Evolutionary conservation across 2,888 invertebrate genomes (phyloP).

Genomic region (Pemphredon lugubris): DNA sequence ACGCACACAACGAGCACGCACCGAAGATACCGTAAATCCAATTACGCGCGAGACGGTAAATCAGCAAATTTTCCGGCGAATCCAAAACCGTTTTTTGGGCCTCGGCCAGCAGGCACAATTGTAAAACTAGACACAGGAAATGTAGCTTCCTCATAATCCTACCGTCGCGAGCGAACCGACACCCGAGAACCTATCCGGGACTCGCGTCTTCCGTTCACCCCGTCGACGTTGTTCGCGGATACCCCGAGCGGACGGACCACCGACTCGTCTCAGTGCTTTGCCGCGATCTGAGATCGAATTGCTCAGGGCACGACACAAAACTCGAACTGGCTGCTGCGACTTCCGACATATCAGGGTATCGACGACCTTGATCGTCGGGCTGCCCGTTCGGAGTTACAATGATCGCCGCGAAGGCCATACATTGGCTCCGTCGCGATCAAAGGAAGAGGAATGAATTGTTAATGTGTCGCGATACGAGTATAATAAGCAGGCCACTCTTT

Average conservation of each 20-base stretch:
- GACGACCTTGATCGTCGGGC: constrained; percentile 40
- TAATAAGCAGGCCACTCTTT: no score
- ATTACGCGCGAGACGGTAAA: constrained; percentile 54
- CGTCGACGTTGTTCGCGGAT: neutral
- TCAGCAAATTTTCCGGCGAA: constrained; percentile 47
- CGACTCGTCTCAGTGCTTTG: constrained; percentile 8
- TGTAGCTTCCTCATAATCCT: constrained; percentile 18
- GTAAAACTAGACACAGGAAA: constrained; percentile 19
- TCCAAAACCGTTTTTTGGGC: constrained; percentile 66
- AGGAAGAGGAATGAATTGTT: constrained; percentile 5
- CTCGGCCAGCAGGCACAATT: constrained; percentile 5
- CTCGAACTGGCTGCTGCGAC: constrained; percentile 24
- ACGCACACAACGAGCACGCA: no score
- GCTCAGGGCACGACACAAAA: constrained; percentile 15
- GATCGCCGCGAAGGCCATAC: constrained; percentile 22
- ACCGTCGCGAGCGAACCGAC: neutral
- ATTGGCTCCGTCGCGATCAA: neutral
- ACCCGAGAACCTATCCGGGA: neutral
- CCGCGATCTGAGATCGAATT: constrained; percentile 29
- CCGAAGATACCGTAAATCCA: constrained; percentile 55
- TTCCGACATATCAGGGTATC: constrained; percentile 18
- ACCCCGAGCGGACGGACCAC: neutral
- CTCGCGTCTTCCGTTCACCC: constrained; percentile 9
- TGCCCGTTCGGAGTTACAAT: constrained; percentile 37
- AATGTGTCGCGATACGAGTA: no score